Percentiles rank a stretch among this genome's conserved stretches.
These are phyloP conservation scores for Hypomesus transpacificus DNA, from an alignment of 2,113 vertebrate genomes.

Conservation along the genomic window DNA sequence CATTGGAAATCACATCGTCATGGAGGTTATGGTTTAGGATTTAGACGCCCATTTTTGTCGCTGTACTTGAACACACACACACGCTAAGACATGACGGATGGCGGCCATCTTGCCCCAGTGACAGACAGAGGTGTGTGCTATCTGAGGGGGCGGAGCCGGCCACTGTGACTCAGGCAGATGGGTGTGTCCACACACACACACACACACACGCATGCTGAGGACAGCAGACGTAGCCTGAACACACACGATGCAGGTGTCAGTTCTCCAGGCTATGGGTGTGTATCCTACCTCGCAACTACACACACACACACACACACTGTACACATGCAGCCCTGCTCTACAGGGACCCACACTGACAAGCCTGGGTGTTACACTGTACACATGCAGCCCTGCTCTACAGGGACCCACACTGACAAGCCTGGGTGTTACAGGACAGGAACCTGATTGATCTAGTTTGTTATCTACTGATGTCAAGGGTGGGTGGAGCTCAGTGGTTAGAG, in stretches of 20 bases:
- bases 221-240: constrained; percentile 28
- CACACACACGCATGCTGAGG: constrained; percentile 15
- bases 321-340: constrained; percentile 23
- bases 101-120: background rate
- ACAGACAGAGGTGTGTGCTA: background rate
- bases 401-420: too few relatives aligned
- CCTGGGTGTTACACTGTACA: too few relatives aligned
- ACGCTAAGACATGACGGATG: too few relatives aligned
- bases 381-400: background rate
- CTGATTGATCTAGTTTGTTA: too few relatives aligned
- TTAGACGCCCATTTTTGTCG: too few relatives aligned
- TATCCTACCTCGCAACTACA: background rate
- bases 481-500: too few relatives aligned
- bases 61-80: too few relatives aligned
- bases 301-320: constrained; percentile 6
- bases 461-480: too few relatives aligned
- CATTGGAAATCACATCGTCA: too few relatives aligned
- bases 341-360: too few relatives aligned
- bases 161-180: constrained; percentile 41
- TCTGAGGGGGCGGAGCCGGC: constrained; percentile 35
- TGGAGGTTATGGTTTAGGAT: too few relatives aligned
- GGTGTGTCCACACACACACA: constrained; percentile 24
- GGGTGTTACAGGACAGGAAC: too few relatives aligned
- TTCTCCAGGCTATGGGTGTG: constrained; percentile 5
- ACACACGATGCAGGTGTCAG: constrained; percentile 52